Base-by-base conservation (phyloP, 2,888 invertebrate species). In the Eupithecia pulchellata region DNA sequence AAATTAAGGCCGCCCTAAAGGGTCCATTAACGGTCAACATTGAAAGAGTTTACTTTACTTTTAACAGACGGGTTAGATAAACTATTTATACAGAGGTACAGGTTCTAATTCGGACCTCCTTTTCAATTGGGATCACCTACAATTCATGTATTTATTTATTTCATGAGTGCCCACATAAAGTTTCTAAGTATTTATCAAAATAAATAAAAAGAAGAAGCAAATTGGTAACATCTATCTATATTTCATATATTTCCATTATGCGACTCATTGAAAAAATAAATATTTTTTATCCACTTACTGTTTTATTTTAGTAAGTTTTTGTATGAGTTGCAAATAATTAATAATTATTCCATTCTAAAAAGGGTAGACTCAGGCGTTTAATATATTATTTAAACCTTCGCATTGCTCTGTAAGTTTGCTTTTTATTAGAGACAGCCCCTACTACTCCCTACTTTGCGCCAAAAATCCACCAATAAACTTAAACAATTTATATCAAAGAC, bases 21-120 rank as follows among this genome's bases (percentile, higher is more conserved):
- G 78, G 78, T 77, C 77, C 74, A 75, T 77, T 78, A 75, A 78
- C 69, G 75, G 79, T 77, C 75, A 77, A 77, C 77, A 74, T 75
- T 73, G 68, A 71, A 67, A 69, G 64, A 71, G 71, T 71, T 69
- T 69, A 67, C 65, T 69, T 65, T 74, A 65, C 67, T 69, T 66
- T 66, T 30, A 65, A 65, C 34, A 47, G 63, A 66, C 17, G 39
- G 66, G 61, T 61, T 32, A 55, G 25, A 42, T 66, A 60, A 60
- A 66, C 66, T 60, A 60, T 58, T 60, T 75, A 69, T 39, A 63
- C 71, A 71, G 65, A 68, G 72, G 69, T 75, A 69, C 34, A 61
- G 32, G 61, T 61, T 61, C 25, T 20, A 34, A 61, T 34, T 61
- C n/a, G 61, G 34, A 61, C n/a, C 32, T 25, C 11, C 13, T 25